Evolutionary conservation across 2,113 vertebrate genomes (phyloP).

Genomic region (Sinocyclocheilus rhinocerous): DNA sequence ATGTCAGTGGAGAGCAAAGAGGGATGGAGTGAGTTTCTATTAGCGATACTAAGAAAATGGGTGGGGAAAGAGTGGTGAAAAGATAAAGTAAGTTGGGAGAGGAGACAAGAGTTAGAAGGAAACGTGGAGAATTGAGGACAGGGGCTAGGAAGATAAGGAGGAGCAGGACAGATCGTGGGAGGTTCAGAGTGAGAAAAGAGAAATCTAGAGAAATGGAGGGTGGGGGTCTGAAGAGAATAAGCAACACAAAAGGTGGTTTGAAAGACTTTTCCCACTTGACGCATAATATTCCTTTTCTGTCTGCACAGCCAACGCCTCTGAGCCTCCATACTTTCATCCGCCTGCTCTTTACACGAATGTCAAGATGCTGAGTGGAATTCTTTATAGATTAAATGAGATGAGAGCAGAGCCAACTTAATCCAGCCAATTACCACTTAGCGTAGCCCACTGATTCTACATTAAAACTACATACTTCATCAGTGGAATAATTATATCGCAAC

Average conservation of each 20-base stretch:
- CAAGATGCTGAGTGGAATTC: constrained; percentile 77
- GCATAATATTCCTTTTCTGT: constrained; percentile 59
- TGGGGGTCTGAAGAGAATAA: constrained; percentile 23
- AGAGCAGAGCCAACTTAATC: constrained; percentile 64
- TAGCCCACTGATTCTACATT: constrained; percentile 33
- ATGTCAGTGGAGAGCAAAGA: constrained; percentile 2
- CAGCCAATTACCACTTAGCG: constrained; percentile 45
- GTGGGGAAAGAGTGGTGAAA: constrained; percentile 1
- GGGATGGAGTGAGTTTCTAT: constrained; percentile 50
- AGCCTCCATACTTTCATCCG: constrained; percentile 69
- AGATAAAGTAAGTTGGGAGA: constrained; percentile 3
- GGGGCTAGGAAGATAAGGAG: constrained; percentile 9
- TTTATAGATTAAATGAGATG: constrained; percentile 74
- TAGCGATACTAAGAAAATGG: constrained; percentile 57
- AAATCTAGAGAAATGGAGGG: background rate
- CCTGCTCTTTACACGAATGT: constrained; percentile 77
- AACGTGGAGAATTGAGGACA: constrained; percentile 8
- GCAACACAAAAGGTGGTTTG: constrained; percentile 22
- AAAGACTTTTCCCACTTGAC: constrained; percentile 16
- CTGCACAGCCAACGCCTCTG: constrained; percentile 65
- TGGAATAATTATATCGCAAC: constrained; percentile 19
- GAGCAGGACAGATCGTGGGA: constrained; percentile 19
- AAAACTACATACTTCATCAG: constrained; percentile 38
- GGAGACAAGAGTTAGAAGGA: constrained; percentile 1
- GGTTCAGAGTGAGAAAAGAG: background rate